A percentile compares a stretch with the other conserved stretches of the same genome.
Evolutionary conservation across 1,140 invertebrate species (phyloP).

Genomic region (Macrocentrus cingulum): DNA sequence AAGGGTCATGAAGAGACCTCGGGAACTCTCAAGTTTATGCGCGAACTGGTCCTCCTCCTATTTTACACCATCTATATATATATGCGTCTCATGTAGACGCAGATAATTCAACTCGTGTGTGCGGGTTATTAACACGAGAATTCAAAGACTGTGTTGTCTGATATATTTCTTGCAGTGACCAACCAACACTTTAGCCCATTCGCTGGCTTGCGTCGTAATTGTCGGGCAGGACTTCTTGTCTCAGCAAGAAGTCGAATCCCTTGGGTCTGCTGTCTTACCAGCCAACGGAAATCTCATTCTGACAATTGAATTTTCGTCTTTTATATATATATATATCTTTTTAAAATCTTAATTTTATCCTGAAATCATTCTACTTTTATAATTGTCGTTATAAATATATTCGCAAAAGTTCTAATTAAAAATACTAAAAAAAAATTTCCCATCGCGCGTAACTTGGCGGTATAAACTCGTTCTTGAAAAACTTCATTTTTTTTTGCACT

Average conservation of each 20-base stretch:
- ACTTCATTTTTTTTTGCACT: too few species aligned
- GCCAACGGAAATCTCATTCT: constrained; percentile 1
- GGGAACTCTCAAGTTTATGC: background rate
- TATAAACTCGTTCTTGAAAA: too few species aligned
- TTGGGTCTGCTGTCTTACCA: background rate
- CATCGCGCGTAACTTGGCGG: too few species aligned
- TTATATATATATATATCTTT: too few species aligned
- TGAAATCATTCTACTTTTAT: too few species aligned
- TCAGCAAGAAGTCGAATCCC: background rate
- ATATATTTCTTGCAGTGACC: background rate
- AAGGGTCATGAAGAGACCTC: constrained; percentile 11
- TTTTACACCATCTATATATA: too few species aligned
- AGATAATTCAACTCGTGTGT: too few species aligned
- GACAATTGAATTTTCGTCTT: background rate
- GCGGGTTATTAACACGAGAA: constrained; percentile 37
- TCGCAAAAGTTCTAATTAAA: too few species aligned
- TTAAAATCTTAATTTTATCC: too few species aligned
- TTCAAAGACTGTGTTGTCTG: constrained; percentile 14
- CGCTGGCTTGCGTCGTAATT: constrained; percentile 15
- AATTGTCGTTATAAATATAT: too few species aligned
- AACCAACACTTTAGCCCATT: constrained; percentile 16
- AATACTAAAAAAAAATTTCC: too few species aligned
- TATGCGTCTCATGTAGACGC: too few species aligned
- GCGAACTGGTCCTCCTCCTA: background rate
- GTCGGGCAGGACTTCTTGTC: constrained; percentile 6